These are phyloP conservation scores for Spongilla lacustris DNA, from an alignment of 37 sponge, comb jelly and placozoan species.

Conservation along the genomic window DNA sequence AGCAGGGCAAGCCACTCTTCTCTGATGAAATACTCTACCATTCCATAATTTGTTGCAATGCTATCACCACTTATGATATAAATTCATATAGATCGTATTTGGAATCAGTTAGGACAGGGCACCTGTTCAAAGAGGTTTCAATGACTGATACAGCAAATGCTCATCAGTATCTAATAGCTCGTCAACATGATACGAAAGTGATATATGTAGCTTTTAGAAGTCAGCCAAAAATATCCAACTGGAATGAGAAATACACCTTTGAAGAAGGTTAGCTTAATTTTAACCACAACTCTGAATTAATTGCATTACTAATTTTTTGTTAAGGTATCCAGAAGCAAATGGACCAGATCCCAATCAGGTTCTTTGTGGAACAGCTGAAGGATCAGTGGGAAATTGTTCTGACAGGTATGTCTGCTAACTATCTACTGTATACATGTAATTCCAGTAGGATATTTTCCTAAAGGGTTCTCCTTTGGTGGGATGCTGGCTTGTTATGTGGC, in stretches of 20 bases:
- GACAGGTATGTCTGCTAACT: slow-evolving; percentile 38
- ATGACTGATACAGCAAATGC: slow-evolving; percentile 24
- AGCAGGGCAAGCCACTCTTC: slow-evolving; percentile 27
- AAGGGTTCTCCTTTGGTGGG: slow-evolving; percentile 72
- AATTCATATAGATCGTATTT: neutral
- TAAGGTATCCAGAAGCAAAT: slow-evolving; percentile 26
- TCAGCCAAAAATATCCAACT: slow-evolving; percentile 19
- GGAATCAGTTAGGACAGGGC: neutral
- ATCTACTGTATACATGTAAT: neutral
- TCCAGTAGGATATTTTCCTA: neutral
- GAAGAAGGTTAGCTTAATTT: slow-evolving; percentile 30
- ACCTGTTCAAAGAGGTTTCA: slow-evolving; percentile 47
- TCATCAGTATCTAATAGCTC: slow-evolving; percentile 62
- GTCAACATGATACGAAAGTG: neutral
- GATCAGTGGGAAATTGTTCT: slow-evolving; percentile 43
- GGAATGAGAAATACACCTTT: slow-evolving; percentile 34
- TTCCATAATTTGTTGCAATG: slow-evolving; percentile 46
- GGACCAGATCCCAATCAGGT: slow-evolving; percentile 42
- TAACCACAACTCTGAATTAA: neutral
- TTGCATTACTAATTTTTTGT: no score
- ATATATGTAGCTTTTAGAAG: slow-evolving; percentile 57
- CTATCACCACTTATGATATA: slow-evolving; percentile 17
- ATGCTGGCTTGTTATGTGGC: slow-evolving; percentile 51
- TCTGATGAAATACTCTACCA: slow-evolving; percentile 61
- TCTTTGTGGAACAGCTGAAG: slow-evolving; percentile 49